These are phyloP conservation scores for Helicolenus hilgendorfi DNA, from an alignment of 2,797 vertebrate genomes.

Conservation along the genomic window DNA sequence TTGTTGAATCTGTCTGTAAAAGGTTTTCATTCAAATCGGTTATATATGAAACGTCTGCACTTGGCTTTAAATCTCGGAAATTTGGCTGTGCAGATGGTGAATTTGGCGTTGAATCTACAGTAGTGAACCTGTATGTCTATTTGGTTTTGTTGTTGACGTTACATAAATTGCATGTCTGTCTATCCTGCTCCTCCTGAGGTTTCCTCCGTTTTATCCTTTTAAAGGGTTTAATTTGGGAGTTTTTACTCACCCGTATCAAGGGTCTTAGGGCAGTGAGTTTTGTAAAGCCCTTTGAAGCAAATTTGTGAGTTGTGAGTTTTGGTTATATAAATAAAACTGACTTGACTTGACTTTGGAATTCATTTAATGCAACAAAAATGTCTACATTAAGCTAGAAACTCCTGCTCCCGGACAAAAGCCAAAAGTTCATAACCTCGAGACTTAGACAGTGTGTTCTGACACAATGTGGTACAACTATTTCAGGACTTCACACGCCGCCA, in stretches of 20 bases:
- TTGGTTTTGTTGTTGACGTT: not conserved
- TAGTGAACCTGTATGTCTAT: not conserved
- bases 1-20: not conserved
- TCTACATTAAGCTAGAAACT: not conserved
- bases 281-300: not conserved
- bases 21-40: not conserved
- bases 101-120: not conserved
- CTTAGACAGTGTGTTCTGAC: constrained; percentile 7
- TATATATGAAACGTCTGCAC: not conserved
- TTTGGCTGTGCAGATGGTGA: not conserved
- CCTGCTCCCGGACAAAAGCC: not conserved
- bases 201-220: not conserved
- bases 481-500: constrained; percentile 43
- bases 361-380: not conserved
- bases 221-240: not conserved
- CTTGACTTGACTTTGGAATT: not conserved
- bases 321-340: not conserved
- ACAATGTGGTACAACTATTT: constrained; percentile 27
- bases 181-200: not conserved
- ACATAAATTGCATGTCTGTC: not conserved
- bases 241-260: not conserved
- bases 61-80: not conserved
- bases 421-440: constrained; percentile 10
- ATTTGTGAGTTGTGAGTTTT: not conserved
- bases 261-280: not conserved